Base-by-base conservation (phyloP, 2,797 vertebrate species). In the Lagodon rhomboides region DNA sequence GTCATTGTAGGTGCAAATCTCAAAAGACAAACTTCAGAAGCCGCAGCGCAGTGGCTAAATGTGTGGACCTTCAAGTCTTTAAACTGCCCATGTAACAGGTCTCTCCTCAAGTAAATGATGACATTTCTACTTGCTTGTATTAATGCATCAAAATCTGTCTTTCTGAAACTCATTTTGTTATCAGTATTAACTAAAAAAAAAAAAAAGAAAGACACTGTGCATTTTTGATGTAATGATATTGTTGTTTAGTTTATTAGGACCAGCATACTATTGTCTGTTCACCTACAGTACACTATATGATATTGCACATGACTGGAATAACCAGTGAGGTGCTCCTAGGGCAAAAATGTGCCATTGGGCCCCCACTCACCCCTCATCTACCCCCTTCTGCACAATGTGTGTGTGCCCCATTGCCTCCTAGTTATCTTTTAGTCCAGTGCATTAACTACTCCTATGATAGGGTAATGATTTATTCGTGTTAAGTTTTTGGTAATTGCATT, bases 1-100 rank as follows among this genome's bases (percentile, higher is more conserved):
- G 79, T 89, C 87, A 79, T 59, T 83, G 84, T 75, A 77, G 86
- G 89, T 89, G 74, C 73, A 85, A 85, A 88, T 83, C 85, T 85
- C 84, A 76, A 68, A 85, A 75, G 86, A 79, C 82, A 87, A 54
- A 79, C 84, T 27, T 74, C 41, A 79, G 43, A 73, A 70, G 77
- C 85, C 51, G 16, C 80, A 82, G 88, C 88, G 89, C 51, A 73
- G 73, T 53, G 64, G 65, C 60, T 82, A 59, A 78, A 84, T 59
- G 68, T 85, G 72, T 56, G 69, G 70, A 64, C 68, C 44, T 46
- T 60, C 49, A 58, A 41, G 17, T 79, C 68, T 74, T 49, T 67
- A 53, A 79, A 80, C 59, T 80, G 34, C 7, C 12, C n/a, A 20
- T 44, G 67, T 76, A 60, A 69, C 58, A 54, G 68, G 60, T 83